phyloP scores from a whole-genome alignment of 1,140 invertebrate species.

The Patella vulgata region DNA sequence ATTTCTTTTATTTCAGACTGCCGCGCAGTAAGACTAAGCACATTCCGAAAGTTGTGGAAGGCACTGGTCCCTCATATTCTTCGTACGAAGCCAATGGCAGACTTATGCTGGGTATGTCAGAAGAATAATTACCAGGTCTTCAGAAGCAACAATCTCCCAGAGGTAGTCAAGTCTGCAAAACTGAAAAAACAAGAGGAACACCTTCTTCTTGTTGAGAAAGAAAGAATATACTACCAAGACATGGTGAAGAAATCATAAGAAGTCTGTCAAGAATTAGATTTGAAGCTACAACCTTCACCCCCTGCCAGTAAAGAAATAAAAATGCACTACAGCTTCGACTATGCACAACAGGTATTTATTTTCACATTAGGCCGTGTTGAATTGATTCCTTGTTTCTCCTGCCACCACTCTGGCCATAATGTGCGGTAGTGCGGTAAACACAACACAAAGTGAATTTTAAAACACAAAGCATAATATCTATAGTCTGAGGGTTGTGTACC shows the following conservation, averaged over 20 bases:
- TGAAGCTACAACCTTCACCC: neutral
- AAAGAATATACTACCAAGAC: conserved; percentile 21
- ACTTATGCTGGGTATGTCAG: conserved; percentile 35
- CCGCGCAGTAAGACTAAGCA: neutral
- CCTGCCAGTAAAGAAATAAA: neutral
- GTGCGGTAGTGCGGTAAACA: too few species aligned
- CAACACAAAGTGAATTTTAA: too few species aligned
- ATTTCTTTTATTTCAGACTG: neutral
- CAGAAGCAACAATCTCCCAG: conserved; percentile 14
- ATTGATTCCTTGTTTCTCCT: too few species aligned
- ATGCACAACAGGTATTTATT: conserved; percentile 34
- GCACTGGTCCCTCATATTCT: conserved; percentile 12
- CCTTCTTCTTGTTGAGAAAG: conserved; percentile 18
- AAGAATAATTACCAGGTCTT: conserved; percentile 20
- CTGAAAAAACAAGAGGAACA: conserved; percentile 19
- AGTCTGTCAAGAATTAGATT: neutral
- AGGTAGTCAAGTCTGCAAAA: conserved; percentile 21
- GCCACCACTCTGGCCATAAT: too few species aligned
- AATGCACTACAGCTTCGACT: conserved; percentile 42
- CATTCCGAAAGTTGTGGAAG: conserved; percentile 10
- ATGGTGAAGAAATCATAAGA: conserved; percentile 11
- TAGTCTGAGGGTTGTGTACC: too few species aligned
- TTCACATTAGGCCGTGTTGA: too few species aligned
- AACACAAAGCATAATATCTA: too few species aligned
- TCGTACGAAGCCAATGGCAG: conserved; percentile 24